These are phyloP conservation scores for Hypercompe scribonia DNA, from an alignment of 2,888 invertebrate genomes.

Conservation along the genomic window DNA sequence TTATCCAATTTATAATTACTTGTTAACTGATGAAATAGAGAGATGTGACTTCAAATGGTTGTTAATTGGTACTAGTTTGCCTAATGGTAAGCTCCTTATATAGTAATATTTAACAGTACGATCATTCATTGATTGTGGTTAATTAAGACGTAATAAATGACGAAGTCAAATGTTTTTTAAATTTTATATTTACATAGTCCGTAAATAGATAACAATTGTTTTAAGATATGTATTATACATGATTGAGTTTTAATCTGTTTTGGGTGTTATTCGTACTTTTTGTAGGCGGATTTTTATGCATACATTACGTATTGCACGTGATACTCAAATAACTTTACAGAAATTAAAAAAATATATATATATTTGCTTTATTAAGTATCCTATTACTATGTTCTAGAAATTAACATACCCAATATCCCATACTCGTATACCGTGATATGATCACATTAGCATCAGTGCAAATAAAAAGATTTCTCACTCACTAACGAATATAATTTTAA, in stretches of 20 bases:
- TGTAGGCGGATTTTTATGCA: background rate
- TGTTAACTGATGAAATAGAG: slow-evolving; percentile 19
- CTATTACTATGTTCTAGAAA: no score
- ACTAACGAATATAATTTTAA: background rate
- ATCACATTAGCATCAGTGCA: background rate
- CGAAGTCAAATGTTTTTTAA: background rate
- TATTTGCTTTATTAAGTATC: no score
- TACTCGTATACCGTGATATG: background rate
- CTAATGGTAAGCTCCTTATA: slow-evolving; percentile 30
- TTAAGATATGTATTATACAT: background rate
- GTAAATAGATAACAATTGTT: background rate
- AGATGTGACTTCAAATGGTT: slow-evolving; percentile 4
- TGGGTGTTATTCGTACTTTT: background rate
- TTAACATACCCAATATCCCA: background rate
- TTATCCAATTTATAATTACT: slow-evolving; percentile 45
- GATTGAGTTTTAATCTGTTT: background rate
- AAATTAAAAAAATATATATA: no score
- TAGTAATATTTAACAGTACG: background rate
- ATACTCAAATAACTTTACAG: background rate
- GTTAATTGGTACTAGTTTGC: slow-evolving; percentile 28
- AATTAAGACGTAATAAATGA: background rate
- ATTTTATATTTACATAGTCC: no score
- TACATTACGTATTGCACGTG: background rate
- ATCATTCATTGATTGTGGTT: background rate
- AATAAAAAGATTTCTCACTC: background rate